Base-by-base conservation (phyloP, 1,140 invertebrate species). In the Arctopsyche grandis region DNA sequence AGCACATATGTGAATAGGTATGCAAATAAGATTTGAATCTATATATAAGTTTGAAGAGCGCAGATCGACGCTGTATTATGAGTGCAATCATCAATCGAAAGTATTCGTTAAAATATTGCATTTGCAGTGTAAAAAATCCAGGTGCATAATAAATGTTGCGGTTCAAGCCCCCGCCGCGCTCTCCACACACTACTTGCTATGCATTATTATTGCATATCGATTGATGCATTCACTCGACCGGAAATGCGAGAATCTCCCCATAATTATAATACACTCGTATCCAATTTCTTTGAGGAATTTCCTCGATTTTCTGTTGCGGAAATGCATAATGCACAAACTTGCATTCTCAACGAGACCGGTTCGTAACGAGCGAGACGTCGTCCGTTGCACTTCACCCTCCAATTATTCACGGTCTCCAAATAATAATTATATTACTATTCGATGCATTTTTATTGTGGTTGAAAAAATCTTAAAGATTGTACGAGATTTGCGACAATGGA, bases 181-280 rank as follows among this genome's bases (percentile, higher is more conserved):
- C 48, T n/a, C n/a, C n/a, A n/a, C n/a, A n/a, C n/a, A 12, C 10
- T 52, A 14, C 10, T 14, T 16, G 48, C 16, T 14, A 52, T 16
- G 48, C 10, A 52, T 14, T 52, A 52, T 14, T 24, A 66, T 66
- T 66, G 21, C 63, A 66, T 66, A 66, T 66, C 63, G 21, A 66
- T 60, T 16, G 58, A 60, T 60, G 58, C 21, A 66, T 66, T 26
- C 63, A 26, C 0, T 24, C 19, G 24, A 66, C 63, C 63, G 63
- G 63, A 66, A 66, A 29, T 66, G 21, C 63, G 26, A 22, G 63
- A 66, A 66, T 66, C 21, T 66, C 21, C 24, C 63, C 58, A 22
- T 60, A 60, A 52, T 26, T 66, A 26, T 26, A 66, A 66, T 66
- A 26, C 21, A 16, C 9, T 24, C 1, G 16, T 3, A 52, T 52